Evolutionary conservation across 2,888 invertebrate species (phyloP).

Genomic region (Apocheima hispidaria): DNA sequence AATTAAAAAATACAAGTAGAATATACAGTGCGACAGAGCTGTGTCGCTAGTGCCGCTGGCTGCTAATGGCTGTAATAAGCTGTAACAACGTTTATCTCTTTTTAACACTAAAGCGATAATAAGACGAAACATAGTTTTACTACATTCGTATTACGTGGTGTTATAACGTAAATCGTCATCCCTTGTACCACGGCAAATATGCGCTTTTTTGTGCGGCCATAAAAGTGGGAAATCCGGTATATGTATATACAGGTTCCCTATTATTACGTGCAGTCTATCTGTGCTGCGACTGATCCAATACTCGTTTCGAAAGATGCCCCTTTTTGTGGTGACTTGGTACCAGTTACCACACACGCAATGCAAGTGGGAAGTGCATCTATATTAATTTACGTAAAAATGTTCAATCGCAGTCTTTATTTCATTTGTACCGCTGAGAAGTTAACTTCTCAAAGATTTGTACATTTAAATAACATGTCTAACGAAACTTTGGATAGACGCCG

Average conservation of each 20-base stretch:
- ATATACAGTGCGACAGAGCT: constrained; percentile 18
- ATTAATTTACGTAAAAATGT: background rate
- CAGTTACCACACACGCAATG: constrained; percentile 10
- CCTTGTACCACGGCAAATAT: constrained; percentile 33
- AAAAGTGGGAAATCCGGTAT: constrained; percentile 61
- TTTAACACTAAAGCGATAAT: background rate
- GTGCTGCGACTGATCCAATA: constrained; percentile 31
- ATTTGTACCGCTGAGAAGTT: too few species aligned
- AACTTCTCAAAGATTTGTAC: too few species aligned
- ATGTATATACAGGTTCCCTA: constrained; percentile 40
- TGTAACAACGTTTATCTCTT: background rate
- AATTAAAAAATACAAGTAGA: too few species aligned
- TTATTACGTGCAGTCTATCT: constrained; percentile 40
- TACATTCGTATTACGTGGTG: background rate
- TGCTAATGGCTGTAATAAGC: background rate
- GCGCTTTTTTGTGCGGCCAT: constrained; percentile 47
- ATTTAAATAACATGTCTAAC: too few species aligned
- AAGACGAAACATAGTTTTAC: background rate
- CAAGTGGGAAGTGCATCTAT: background rate
- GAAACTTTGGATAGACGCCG: too few species aligned
- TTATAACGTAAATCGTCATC: constrained; percentile 9
- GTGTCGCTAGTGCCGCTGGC: too few species aligned
- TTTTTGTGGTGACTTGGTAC: constrained; percentile 23
- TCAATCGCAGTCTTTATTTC: too few species aligned
- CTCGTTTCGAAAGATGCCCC: constrained; percentile 32